Evolutionary conservation across 2,113 vertebrate genomes (phyloP), one percentile per base, ranked within the genome.

Genomic region (Struthidea cinerea): DNA sequence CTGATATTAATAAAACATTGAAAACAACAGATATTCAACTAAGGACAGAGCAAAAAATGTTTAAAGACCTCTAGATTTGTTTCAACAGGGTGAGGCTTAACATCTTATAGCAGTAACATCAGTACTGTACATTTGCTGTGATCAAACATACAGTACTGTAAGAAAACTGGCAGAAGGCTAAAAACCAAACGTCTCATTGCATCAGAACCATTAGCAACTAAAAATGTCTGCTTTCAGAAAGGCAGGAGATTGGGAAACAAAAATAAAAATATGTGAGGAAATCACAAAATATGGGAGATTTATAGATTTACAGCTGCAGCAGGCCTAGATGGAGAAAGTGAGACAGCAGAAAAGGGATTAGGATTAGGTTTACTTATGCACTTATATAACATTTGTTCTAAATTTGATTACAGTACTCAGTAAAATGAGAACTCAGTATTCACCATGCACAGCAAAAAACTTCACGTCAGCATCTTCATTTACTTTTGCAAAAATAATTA

Each of bases 361-460:
- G 92, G 92, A 91, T 70, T 93, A 94, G 77, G 78, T 94, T 86
- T 93, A 47, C 71, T 96, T 94, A 95, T 70, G 49, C 71, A 93
- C 56, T 97, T 90, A 95, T 11, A 47, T 91, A 97, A 95, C 37
- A 0, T 89, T 94, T 75, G 83, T 55, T 93, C 93, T 96, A 61
- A 91, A 93, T 96, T 94, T 94, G 89, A 83, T 96, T 95, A 87
- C 84, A 91, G 46, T 70, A 68, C 95, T 91, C 94, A 95, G 94
- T 77, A 84, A 85, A 96, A 96, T 84, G 89, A 94, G 95, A 94
- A 78, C 60, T 78, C 59, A 22, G 61, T 87, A 68, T 79, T 90
- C 74, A 64, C 74, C 86, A 46, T 5, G 77, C 65, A 71, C 21
- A 83, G 90, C 50, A 87, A 85, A 78, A 81, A 61, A 44, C 33